Conservation (phyloP, 37 sponge, comb jelly and placozoan species). For the Aplysina aerophoba region DNA sequence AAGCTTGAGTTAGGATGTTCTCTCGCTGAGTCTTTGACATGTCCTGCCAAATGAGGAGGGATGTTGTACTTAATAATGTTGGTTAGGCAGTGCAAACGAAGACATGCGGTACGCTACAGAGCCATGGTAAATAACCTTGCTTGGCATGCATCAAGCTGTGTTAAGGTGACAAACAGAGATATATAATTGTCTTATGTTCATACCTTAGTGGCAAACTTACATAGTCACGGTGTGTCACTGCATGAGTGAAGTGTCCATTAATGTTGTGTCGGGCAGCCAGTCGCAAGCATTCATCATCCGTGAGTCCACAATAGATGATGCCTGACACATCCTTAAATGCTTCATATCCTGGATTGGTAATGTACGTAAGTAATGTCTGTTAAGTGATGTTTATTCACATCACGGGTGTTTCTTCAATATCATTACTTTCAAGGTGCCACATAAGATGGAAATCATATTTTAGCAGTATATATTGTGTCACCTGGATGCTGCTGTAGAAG, state of each 20-base stretch:
- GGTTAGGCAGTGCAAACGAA: too few species aligned
- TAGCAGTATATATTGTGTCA: constrained; percentile 4
- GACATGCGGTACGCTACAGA: not conserved
- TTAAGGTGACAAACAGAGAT: not conserved
- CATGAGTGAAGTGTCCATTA: constrained; percentile 45
- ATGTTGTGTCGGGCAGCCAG: constrained; percentile 33
- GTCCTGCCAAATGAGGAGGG: too few species aligned
- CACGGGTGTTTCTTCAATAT: too few species aligned
- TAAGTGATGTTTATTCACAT: too few species aligned
- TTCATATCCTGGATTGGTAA: not conserved
- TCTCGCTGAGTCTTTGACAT: too few species aligned
- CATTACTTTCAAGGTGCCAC: too few species aligned
- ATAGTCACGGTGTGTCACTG: constrained; percentile 47
- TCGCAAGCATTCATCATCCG: constrained; percentile 40
- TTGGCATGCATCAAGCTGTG: constrained; percentile 37
- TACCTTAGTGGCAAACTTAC: constrained; percentile 20
- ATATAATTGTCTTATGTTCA: not conserved
- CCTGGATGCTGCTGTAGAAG: constrained; percentile 36
- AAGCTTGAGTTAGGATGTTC: too few species aligned
- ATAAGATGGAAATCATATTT: too few species aligned
- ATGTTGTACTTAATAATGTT: too few species aligned
- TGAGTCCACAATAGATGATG: constrained; percentile 35
- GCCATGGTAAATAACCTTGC: constrained; percentile 37
- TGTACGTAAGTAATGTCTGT: not conserved
- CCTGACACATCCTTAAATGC: constrained; percentile 13